Percentiles rank a stretch among this genome's conserved stretches.
phyloP scores from a whole-genome alignment of 2,113 vertebrate species.

The Tragelaphus scriptus region DNA sequence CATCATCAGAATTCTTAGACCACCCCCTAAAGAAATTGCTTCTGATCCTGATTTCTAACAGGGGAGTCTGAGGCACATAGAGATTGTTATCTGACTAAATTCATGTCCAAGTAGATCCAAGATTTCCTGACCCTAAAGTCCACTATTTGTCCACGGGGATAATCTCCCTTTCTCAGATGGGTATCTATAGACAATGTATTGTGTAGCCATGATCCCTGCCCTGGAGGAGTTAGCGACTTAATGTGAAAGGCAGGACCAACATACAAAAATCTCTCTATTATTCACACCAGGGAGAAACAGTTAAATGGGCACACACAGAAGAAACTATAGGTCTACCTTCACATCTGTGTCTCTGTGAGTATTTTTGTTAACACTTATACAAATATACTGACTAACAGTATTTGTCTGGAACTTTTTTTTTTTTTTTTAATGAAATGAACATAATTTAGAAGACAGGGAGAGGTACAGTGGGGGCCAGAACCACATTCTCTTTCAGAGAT shows the following conservation, averaged over 20 bases:
- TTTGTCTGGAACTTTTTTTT: neutral
- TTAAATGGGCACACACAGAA: neutral
- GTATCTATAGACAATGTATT: neutral
- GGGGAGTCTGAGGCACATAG: neutral
- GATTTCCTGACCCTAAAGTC: neutral
- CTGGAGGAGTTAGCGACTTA: neutral
- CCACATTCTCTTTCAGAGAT: neutral
- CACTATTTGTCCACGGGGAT: neutral
- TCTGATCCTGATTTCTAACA: neutral
- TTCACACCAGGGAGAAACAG: neutral
- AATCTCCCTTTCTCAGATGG: neutral
- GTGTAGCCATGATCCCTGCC: neutral
- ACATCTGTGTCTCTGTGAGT: neutral
- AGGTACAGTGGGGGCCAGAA: neutral
- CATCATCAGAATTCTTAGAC: neutral
- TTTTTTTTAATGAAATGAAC: neutral
- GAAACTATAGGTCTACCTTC: neutral
- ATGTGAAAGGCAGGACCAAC: neutral
- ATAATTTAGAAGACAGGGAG: neutral
- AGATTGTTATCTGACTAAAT: neutral
- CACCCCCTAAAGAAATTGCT: neutral
- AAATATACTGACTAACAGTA: neutral
- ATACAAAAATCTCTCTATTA: neutral
- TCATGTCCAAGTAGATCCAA: neutral
- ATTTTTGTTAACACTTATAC: neutral